Conservation (phyloP, 2,797 vertebrate species). For the Chelidonichthys spinosus region DNA sequence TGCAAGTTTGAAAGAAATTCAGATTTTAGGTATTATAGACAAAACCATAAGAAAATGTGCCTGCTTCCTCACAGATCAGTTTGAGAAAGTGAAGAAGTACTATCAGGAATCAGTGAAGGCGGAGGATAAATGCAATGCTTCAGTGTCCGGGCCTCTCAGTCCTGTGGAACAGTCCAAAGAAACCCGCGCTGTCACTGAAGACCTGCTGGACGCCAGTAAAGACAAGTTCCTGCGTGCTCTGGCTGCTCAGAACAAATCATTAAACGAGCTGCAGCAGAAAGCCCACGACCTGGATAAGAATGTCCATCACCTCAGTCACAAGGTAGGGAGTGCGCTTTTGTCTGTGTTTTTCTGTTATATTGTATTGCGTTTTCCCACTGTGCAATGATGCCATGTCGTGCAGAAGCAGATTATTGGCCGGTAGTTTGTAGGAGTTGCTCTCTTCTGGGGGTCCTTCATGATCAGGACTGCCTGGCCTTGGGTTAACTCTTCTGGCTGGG, state of each 20-base stretch:
- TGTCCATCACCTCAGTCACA: conserved; percentile 80
- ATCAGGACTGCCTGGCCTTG: no score
- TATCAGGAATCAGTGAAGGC: conserved; percentile 78
- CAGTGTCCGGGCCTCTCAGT: conserved; percentile 73
- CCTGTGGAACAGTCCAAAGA: conserved; percentile 75
- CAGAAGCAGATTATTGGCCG: no score
- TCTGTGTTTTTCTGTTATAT: background rate
- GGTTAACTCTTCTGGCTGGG: no score
- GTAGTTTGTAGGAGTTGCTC: no score
- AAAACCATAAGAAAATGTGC: background rate
- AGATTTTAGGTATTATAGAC: background rate
- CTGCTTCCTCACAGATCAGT: conserved; percentile 82
- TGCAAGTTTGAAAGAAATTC: background rate
- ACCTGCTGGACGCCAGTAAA: conserved; percentile 66
- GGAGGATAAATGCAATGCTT: conserved; percentile 72
- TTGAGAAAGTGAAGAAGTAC: conserved; percentile 80
- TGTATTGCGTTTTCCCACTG: no score
- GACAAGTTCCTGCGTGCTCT: conserved; percentile 67
- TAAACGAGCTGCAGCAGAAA: conserved; percentile 83
- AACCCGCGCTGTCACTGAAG: conserved; percentile 53
- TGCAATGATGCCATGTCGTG: no score
- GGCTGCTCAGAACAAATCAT: conserved; percentile 79
- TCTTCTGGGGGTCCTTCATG: no score
- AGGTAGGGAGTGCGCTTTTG: conserved; percentile 64
- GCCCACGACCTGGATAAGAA: conserved; percentile 70